Conservation (phyloP, 2,113 vertebrate species). For the Tachysurus vachellii region DNA sequence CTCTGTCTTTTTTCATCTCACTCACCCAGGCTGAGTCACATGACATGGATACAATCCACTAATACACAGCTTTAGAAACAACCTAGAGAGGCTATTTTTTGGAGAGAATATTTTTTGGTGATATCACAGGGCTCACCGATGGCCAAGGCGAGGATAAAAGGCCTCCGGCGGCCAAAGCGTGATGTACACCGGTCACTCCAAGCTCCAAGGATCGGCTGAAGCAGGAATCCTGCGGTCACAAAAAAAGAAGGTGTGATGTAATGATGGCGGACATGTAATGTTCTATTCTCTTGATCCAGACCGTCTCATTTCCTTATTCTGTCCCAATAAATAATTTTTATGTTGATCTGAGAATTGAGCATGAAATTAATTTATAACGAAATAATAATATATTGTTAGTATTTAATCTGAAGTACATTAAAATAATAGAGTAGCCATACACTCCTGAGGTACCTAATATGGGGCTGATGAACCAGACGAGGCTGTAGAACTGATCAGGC, state of each 20-base stretch:
- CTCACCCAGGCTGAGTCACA: neutral
- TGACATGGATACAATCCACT: neutral
- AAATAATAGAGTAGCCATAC: neutral
- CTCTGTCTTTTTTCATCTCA: neutral
- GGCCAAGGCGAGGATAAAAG: constrained; percentile 94
- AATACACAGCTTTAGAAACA: neutral
- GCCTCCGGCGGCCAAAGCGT: constrained; percentile 89
- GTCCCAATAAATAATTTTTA: neutral
- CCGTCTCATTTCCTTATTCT: neutral
- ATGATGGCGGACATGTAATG: neutral
- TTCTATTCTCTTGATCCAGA: neutral
- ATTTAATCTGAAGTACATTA: neutral
- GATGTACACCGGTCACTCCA: constrained; percentile 97
- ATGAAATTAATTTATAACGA: neutral
- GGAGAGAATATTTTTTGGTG: neutral
- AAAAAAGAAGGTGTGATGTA: neutral
- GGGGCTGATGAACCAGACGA: constrained; percentile 98
- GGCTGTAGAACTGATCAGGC: constrained; percentile 93
- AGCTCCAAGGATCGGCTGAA: constrained; percentile 92
- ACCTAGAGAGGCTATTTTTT: too few species aligned
- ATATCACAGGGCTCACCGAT: constrained; percentile 75
- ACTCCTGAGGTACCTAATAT: constrained; percentile 81
- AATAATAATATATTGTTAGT: too few species aligned
- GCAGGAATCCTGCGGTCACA: constrained; percentile 81
- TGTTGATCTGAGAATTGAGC: neutral